Evolutionary conservation across 2,113 vertebrate species (phyloP).

Genomic region (Indri indri): DNA sequence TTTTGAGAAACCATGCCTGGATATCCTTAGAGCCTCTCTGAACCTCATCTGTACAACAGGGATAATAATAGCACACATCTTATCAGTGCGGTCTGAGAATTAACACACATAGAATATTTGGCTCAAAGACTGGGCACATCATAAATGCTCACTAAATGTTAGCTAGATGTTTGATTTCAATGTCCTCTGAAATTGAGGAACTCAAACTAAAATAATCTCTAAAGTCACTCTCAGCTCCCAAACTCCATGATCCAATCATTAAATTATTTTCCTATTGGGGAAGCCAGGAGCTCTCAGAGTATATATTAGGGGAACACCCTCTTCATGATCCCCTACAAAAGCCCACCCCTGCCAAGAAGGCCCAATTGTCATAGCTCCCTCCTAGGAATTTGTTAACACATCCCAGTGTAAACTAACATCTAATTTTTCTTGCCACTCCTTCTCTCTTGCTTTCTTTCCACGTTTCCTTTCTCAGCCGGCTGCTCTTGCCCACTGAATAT

Average conservation of each 20-base stretch:
- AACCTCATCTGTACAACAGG: background rate
- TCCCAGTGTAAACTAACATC: conserved; percentile 36
- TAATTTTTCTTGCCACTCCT: conserved; percentile 22
- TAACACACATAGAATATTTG: background rate
- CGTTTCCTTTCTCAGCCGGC: background rate
- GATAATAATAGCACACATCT: background rate
- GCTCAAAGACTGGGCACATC: background rate
- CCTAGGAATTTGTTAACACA: conserved; percentile 50
- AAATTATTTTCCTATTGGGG: conserved; percentile 46
- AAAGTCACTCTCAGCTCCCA: background rate
- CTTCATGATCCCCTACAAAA: conserved; percentile 10
- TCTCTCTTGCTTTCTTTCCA: conserved; percentile 2
- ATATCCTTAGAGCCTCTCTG: background rate
- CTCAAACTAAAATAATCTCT: background rate
- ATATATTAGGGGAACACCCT: conserved; percentile 26
- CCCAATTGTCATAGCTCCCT: background rate
- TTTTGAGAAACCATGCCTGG: background rate
- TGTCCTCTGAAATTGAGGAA: background rate
- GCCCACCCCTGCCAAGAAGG: background rate
- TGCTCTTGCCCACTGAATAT: background rate
- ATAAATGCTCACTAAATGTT: background rate
- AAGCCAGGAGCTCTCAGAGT: conserved; percentile 19
- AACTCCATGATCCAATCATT: background rate
- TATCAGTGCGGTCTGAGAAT: background rate
- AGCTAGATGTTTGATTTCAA: background rate